Evolutionary conservation across 2,113 vertebrate species (phyloP).

Genomic region (Sprattus sprattus): DNA sequence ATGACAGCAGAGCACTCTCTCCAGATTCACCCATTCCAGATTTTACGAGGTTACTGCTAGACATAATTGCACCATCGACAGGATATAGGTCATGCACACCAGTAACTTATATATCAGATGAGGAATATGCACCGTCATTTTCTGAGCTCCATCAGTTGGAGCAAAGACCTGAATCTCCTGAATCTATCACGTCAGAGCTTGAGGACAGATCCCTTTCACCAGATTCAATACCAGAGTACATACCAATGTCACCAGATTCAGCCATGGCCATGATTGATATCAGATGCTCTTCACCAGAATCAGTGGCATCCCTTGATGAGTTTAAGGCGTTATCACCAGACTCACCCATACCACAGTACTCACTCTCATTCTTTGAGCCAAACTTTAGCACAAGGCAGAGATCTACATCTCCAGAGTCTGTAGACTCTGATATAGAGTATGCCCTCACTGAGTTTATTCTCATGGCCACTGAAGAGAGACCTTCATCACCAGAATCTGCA

Average conservation of each 20-base stretch:
- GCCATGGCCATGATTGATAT: background rate
- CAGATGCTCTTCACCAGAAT: constrained; percentile 41
- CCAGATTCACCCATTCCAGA: constrained; percentile 34
- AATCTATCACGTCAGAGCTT: constrained; percentile 30
- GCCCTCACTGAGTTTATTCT: background rate
- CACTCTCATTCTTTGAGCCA: constrained; percentile 27
- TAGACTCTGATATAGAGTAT: constrained; percentile 16
- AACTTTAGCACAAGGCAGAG: background rate
- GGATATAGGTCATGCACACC: constrained; percentile 27
- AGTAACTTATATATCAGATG: constrained; percentile 27
- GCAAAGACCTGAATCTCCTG: constrained; percentile 40
- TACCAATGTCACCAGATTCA: constrained; percentile 43
- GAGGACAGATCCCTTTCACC: constrained; percentile 28
- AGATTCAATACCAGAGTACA: constrained; percentile 38
- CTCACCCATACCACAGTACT: constrained; percentile 45
- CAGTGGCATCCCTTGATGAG: constrained; percentile 23
- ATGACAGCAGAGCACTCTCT: constrained; percentile 18
- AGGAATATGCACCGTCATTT: constrained; percentile 32
- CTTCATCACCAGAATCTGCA: constrained; percentile 31
- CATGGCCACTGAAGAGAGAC: background rate
- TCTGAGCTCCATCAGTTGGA: constrained; percentile 50
- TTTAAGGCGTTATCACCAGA: constrained; percentile 3
- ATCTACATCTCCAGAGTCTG: constrained; percentile 23
- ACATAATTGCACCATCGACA: background rate
- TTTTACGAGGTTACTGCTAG: constrained; percentile 20